Conservation (phyloP, 2,888 invertebrate genomes). For the Galerucella pusilla region DNA sequence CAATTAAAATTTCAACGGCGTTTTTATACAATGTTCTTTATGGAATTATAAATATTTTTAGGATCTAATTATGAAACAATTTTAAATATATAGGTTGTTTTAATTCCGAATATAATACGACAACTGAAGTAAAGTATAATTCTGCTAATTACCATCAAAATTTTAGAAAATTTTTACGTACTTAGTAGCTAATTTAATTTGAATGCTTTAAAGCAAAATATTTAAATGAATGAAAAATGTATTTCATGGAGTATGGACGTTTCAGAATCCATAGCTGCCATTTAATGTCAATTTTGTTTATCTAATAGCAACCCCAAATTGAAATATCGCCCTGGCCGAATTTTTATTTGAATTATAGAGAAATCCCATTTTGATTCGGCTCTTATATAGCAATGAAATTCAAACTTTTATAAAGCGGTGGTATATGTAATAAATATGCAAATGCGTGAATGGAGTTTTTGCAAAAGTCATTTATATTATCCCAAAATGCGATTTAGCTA, state of each 20-base stretch:
- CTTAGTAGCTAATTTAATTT: no score
- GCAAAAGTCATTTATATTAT: conserved; percentile 37
- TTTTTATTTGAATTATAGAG: conserved; percentile 33
- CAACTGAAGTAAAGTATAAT: no score
- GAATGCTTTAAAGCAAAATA: neutral
- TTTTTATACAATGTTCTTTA: neutral
- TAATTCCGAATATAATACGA: no score
- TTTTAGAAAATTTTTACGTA: no score
- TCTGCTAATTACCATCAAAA: no score
- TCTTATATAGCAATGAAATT: conserved; percentile 33
- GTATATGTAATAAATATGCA: conserved; percentile 38
- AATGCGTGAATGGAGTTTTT: conserved; percentile 37
- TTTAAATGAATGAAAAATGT: neutral
- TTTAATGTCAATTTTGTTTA: conserved; percentile 9
- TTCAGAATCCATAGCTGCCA: neutral
- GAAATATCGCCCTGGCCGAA: conserved; percentile 24
- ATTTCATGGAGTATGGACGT: neutral
- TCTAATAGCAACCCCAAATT: conserved; percentile 22
- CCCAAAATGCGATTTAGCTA: conserved; percentile 35
- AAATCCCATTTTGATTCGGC: conserved; percentile 33
- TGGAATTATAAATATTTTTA: neutral
- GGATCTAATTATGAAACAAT: no score
- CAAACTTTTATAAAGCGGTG: conserved; percentile 37
- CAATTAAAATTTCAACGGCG: conserved; percentile 15
- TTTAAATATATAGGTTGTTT: no score